These are phyloP conservation scores for Eospalax fontanierii DNA, from an alignment of 2,797 vertebrate genomes.

Conservation along the genomic window DNA sequence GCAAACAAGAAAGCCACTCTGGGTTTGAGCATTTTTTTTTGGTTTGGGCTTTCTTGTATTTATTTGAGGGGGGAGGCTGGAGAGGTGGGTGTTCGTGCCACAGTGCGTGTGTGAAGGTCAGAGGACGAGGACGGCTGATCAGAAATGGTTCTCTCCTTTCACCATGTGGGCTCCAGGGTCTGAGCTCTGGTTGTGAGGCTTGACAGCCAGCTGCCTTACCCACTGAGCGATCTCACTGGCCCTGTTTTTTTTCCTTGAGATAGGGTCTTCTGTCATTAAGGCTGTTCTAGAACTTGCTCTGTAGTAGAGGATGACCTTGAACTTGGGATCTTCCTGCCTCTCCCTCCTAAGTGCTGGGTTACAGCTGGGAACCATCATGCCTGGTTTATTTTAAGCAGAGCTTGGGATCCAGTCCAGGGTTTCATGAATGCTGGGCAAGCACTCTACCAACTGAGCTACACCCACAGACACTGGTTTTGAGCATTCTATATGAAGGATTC, in stretches of 20 bases:
- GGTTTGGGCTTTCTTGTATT: background rate
- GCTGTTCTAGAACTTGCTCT: background rate
- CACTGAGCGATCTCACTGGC: no score
- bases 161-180: background rate
- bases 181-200: no score
- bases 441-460: background rate
- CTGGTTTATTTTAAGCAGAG: background rate
- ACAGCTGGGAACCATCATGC: background rate
- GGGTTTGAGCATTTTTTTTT: background rate
- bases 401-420: background rate
- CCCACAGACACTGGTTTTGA: background rate
- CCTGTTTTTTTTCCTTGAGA: background rate
- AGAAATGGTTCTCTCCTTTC: no score
- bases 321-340: background rate
- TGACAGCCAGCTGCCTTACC: background rate
- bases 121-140: background rate
- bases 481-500: background rate
- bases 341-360: background rate
- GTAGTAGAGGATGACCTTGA: background rate
- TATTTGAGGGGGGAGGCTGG: background rate
- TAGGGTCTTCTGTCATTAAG: background rate
- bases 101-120: background rate
- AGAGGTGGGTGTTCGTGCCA: no score
- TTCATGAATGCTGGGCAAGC: background rate
- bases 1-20: constrained; percentile 20